A percentile compares a stretch with the other conserved stretches of the same genome.
Evolutionary conservation across 2,888 invertebrate genomes (phyloP).

Genomic region (Masnerella sp.): DNA sequence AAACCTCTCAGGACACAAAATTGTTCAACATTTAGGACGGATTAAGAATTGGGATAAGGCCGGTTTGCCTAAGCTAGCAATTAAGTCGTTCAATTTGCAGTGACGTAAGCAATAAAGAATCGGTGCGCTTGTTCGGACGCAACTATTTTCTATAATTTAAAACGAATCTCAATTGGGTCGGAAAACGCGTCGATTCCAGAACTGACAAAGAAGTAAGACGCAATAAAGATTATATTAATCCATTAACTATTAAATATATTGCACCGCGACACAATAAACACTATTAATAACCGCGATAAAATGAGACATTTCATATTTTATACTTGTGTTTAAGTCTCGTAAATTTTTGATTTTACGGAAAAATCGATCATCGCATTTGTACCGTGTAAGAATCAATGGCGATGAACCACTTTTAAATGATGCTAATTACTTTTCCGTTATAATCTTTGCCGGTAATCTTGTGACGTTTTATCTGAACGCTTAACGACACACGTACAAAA

Average conservation of each 20-base stretch:
- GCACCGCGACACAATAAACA: neutral
- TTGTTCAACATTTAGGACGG: neutral
- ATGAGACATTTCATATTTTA: constrained; percentile 14
- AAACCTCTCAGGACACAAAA: constrained; percentile 1
- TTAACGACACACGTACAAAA: no score
- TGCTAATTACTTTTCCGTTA: constrained; percentile 20
- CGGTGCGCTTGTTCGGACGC: neutral
- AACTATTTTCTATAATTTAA: constrained; percentile 6
- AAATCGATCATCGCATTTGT: constrained; percentile 12
- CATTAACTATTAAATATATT: constrained; percentile 13
- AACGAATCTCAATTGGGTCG: constrained; percentile 20
- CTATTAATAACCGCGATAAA: constrained; percentile 18
- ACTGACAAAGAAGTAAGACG: constrained; percentile 13
- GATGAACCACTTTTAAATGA: constrained; percentile 9
- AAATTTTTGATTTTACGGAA: constrained; percentile 12
- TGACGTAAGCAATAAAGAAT: neutral
- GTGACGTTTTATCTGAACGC: no score
- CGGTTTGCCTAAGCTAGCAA: neutral
- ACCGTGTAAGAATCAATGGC: neutral
- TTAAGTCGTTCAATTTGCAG: neutral
- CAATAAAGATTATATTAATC: constrained; percentile 19
- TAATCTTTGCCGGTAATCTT: no score
- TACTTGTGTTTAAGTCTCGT: constrained; percentile 11
- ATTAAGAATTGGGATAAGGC: no score
- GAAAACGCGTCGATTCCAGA: neutral